Conservation (phyloP, 2,113 vertebrate genomes). For the Cyanistes caeruleus region DNA sequence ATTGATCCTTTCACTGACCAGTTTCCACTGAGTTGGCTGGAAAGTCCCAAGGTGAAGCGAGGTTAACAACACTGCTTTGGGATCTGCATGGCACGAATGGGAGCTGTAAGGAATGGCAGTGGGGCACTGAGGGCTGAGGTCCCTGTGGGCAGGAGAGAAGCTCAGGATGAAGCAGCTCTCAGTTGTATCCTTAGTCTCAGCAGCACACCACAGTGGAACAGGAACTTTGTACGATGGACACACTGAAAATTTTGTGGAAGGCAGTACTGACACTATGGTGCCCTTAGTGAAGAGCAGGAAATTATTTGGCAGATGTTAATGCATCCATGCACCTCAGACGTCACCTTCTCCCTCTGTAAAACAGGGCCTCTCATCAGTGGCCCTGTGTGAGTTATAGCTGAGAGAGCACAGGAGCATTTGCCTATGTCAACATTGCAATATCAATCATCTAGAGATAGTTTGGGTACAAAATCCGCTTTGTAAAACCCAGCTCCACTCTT, state of each 20-base stretch:
- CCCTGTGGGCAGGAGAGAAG: not conserved
- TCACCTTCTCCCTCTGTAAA: not conserved
- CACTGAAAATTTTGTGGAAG: not conserved
- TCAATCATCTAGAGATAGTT: not conserved
- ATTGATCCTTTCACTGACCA: not conserved
- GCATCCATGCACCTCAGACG: not conserved
- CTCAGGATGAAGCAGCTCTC: not conserved
- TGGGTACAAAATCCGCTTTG: not conserved
- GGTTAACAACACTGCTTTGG: not conserved
- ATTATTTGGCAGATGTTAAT: not conserved
- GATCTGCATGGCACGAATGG: not conserved
- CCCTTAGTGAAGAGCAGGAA: not conserved
- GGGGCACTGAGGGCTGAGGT: not conserved
- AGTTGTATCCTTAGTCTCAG: not conserved
- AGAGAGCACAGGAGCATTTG: not conserved
- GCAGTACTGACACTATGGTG: not conserved
- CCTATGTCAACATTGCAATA: not conserved
- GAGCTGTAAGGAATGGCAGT: not conserved
- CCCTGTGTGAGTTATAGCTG: not conserved
- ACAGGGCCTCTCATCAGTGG: not conserved
- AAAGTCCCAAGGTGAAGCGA: not conserved
- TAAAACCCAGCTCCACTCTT: not conserved
- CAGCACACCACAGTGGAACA: not conserved
- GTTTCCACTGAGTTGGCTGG: not conserved
- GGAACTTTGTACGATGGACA: not conserved